Evolutionary conservation across 2,113 vertebrate genomes (phyloP), one percentile per base, ranked within the genome.

Genomic region (Irena cyanogastra): DNA sequence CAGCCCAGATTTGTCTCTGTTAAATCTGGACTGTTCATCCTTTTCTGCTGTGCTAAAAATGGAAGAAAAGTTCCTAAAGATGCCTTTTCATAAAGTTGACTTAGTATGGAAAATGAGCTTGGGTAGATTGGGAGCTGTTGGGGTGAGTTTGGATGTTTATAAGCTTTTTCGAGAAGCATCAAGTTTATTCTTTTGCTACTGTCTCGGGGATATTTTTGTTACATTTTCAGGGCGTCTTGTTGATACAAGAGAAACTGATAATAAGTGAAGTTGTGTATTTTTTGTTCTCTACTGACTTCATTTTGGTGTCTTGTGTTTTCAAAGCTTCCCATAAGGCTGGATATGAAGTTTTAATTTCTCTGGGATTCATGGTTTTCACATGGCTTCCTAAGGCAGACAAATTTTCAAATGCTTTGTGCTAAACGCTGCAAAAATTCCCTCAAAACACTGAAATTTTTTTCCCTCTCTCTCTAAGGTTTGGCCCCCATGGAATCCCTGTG

Each of bases 401-500:
- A 10, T 35, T 78, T 75, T 69, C 31, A 49, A 64, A 68, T 16
- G 31, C 49, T 83, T 61, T 53, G 80, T 53, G 56, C 41, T 12
- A 27, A 89, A 63, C 6, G 3, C 78, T 20, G 30, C 17, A 7
- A 56, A 44, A 82, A 6, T n/a, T 60, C 15, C 41, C 66, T 66
- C 27, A 33, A 88, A 87, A 84, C 26, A 6, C 24, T 87, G 93
- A 92, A 23, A 26, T 79, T 52, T 94, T 61, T 87, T 59, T 95
- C 27, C 68, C 27, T 81, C 30, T 96, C 80, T 97, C 75, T 90
- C 96, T 83, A 96, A 99, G 99, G 98, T 99, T 99, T 86, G 99
- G 99, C 96, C 99, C 99, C 33, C 99, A 99, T 81, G 99, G 99
- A 86, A 99, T 99, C 95, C 99, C 99, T 93, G 98, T 99, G 98